Base-by-base conservation (phyloP, 2,113 vertebrate species). In the Echinops telfairi region DNA sequence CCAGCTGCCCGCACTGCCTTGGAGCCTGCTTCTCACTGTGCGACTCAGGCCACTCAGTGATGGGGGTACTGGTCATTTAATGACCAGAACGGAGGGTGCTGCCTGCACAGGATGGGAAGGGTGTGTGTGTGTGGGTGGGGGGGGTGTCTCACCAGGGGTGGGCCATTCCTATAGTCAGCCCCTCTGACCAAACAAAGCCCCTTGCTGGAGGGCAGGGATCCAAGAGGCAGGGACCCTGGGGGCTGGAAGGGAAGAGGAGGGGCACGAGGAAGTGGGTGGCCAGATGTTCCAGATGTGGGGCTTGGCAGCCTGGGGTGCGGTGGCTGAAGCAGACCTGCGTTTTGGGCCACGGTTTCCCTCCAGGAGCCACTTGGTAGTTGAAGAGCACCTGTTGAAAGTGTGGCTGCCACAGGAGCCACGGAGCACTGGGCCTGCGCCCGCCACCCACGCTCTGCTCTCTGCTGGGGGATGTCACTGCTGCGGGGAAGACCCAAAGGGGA, bases 231-330 rank as follows among this genome's bases (percentile, higher is more conserved):
- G 17, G 43, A 11, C 12, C 47, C 0, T 9, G 10, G 29, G 43
- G 66, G 31, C 0, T 0, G 47, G 77, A 36, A 68, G 33, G 76
- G 29, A 9, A 25, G 29, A 22, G 1, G 36, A 38, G 53, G 71
- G 77, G 79, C 70, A 40, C 83, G 29, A 31, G 79, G 58, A 19
- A 75, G 15, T 11, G 33, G 36, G 53, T 0, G 19, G 38, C 57
- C 22, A 40, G 77, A 5, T 6, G 31, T 9, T 31, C 25, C 1
- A 5, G 68, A 16, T 0, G 5, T 9, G 7, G 27, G 10, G 3
- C 36, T 4, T 3, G 86, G 25, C 62, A 19, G 68, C 77, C 33
- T 22, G n/a, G 53, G 70, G 31, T 11, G 0, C 40, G 78, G 22
- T 3, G 16, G 23, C 66, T 40, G 47, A 53, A 9, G 47, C 47